Evolutionary conservation across 2,113 vertebrate genomes (phyloP).

Genomic region (Dermatemys mawii): DNA sequence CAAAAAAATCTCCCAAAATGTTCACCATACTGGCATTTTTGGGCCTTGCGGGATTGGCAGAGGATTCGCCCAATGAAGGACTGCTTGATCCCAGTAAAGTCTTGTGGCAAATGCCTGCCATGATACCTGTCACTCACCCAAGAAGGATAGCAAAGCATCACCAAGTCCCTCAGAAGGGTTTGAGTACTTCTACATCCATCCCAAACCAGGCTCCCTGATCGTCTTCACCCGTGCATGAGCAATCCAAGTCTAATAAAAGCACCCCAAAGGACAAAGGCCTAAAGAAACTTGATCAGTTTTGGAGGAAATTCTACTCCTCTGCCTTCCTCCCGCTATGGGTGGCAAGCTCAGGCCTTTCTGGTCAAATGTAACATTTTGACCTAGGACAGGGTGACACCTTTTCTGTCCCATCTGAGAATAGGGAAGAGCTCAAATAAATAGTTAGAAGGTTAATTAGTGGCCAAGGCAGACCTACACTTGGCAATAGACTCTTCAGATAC

Average conservation of each 20-base stretch:
- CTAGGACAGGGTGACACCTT: no score
- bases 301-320: not conserved
- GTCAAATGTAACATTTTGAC: not conserved
- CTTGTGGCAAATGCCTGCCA: no score
- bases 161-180: not conserved
- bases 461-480: not conserved
- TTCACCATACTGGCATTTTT: not conserved
- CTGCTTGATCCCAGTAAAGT: not conserved
- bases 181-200: not conserved
- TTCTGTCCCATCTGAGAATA: no score
- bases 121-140: no score
- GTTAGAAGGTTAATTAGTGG: not conserved
- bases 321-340: not conserved
- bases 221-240: not conserved
- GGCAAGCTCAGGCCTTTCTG: not conserved
- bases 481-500: not conserved
- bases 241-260: not conserved
- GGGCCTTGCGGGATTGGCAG: not conserved
- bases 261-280: not conserved
- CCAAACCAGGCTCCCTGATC: not conserved
- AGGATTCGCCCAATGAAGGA: not conserved
- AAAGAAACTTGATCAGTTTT: not conserved
- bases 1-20: not conserved
- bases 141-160: not conserved
- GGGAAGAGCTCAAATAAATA: no score